phyloP scores from a whole-genome alignment of 2,113 vertebrate genomes.

The Sclerurus mexicanus region DNA sequence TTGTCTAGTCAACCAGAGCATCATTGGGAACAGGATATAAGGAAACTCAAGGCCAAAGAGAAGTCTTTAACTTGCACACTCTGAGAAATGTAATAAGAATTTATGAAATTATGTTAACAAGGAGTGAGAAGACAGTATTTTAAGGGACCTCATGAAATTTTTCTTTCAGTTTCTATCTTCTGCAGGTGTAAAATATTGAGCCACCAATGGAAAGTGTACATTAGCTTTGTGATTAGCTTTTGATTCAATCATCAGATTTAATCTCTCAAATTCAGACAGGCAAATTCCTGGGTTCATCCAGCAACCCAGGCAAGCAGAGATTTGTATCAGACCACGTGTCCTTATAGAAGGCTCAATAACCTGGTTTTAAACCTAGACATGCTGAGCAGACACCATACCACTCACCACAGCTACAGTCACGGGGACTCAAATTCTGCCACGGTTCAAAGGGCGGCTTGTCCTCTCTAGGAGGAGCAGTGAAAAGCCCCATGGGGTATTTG shows the following conservation, averaged over 20 bases:
- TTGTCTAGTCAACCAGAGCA: background rate
- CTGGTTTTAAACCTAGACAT: background rate
- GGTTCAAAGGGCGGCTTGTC: accelerated
- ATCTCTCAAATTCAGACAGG: background rate
- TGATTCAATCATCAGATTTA: background rate
- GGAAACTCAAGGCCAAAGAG: background rate
- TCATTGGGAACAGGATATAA: background rate
- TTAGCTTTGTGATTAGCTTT: background rate
- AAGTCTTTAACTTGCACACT: background rate
- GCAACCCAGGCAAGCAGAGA: background rate
- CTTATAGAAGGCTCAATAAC: background rate
- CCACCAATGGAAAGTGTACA: background rate
- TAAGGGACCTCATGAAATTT: background rate
- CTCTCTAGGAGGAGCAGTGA: background rate
- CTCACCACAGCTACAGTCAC: background rate
- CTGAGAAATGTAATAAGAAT: background rate
- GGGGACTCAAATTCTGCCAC: background rate
- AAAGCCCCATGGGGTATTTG: background rate
- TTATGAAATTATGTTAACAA: background rate
- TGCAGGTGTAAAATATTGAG: background rate
- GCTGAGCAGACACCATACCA: accelerated
- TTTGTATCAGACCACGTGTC: background rate
- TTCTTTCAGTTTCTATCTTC: background rate
- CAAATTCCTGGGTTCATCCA: background rate
- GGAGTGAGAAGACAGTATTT: background rate